Evolutionary conservation across 2,888 invertebrate species (phyloP).

Genomic region (Chaetogeoica ovagalla): DNA sequence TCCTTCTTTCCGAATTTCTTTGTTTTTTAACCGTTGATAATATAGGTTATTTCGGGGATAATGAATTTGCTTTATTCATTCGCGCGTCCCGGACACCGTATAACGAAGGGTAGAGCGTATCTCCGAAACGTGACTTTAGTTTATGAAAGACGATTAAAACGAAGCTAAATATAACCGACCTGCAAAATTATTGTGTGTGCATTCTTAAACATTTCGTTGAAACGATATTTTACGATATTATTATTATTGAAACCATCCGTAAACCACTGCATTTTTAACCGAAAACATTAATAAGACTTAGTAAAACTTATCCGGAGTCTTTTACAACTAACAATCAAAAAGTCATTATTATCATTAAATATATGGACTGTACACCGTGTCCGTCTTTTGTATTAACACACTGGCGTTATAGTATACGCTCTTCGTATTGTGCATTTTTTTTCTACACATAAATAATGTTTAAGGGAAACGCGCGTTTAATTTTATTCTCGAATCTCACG

Average conservation of each 20-base stretch:
- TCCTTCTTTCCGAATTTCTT: not conserved
- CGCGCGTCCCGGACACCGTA: constrained; percentile 4
- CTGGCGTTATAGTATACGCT: not conserved
- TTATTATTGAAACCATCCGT: not conserved
- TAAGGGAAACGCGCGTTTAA: not conserved
- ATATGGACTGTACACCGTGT: not conserved
- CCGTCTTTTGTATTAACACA: not conserved
- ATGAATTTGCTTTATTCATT: constrained; percentile 49
- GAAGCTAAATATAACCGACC: constrained; percentile 21
- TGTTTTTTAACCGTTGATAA: constrained; percentile 28
- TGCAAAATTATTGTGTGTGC: constrained; percentile 1
- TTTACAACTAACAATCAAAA: not conserved
- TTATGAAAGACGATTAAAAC: constrained; percentile 38
- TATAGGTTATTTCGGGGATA: constrained; percentile 27
- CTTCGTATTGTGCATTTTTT: not conserved
- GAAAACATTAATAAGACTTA: not conserved
- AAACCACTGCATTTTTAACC: not conserved
- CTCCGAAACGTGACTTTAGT: constrained; percentile 44
- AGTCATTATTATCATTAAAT: not conserved
- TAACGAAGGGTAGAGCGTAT: not conserved
- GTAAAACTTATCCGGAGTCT: not conserved
- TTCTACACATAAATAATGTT: not conserved
- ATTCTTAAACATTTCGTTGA: not conserved
- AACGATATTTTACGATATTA: not conserved
- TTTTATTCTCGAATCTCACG: constrained; percentile 2